Base-by-base conservation (phyloP, 2,113 vertebrate genomes). In the Corythornis cristatus region DNA sequence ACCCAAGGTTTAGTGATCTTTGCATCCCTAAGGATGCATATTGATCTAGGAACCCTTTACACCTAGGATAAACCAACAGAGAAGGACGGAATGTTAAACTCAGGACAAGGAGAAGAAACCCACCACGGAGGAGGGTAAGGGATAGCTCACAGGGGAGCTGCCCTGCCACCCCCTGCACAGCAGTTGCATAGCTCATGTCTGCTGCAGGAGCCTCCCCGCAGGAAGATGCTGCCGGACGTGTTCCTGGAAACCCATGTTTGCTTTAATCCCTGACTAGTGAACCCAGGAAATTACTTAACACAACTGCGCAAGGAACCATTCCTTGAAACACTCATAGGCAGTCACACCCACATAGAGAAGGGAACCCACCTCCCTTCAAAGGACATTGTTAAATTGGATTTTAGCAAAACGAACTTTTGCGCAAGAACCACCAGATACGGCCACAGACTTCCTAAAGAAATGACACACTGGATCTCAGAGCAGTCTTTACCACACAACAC, bases 281-380 rank as follows among this genome's bases (percentile, higher is more conserved):
- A 48, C 14, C 26, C 25, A 45, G 61, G 43, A 45, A 50, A 75
- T 31, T 65, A 54, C 33, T 35, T 5, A 3, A 35, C 10, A 19
- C 26, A 46, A 12, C 16, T 43, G 61, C 57, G 8, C 0, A 45
- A 0, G 4, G 60, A 75, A 25, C 5, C 2, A 16, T 8, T 29
- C 5, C 51, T 60, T 61, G 40, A 26, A 40, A 12, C 0, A 16
- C 50, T 54, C 26, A 4, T 0, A 0, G 50, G 57, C 40, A 77
- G 15, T 20, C 7, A 19, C 60, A 20, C 7, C 1, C 3, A 13
- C 3, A 19, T 2, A 12, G 2, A 16, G 12, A 2, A 51, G 48
- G 77, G 54, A 83, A 14, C 3, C 1, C 1, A 26, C 11, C 77
- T 40, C 54, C 7, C 2, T 3, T 3, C 35, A n/a, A n/a, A 23